A percentile compares a stretch with the other conserved stretches of the same genome.
phyloP scores from a whole-genome alignment of 2,797 vertebrate genomes.

The Parambassis ranga region DNA sequence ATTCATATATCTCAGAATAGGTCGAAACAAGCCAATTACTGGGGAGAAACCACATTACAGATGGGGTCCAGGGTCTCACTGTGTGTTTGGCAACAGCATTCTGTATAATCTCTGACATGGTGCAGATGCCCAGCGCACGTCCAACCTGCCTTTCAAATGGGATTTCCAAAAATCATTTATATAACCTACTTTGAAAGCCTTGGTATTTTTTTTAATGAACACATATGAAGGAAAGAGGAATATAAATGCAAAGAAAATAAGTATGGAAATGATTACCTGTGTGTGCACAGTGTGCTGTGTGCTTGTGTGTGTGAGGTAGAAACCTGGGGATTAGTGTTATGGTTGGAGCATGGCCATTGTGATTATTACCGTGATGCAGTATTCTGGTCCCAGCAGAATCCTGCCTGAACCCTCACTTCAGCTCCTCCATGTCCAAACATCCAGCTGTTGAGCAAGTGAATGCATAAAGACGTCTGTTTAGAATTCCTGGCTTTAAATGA shows the following conservation, averaged over 20 bases:
- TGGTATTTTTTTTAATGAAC: conserved; percentile 62
- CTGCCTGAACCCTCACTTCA: conserved; percentile 37
- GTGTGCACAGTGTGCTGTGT: conserved; percentile 33
- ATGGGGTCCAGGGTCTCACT: conserved; percentile 28
- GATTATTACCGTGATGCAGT: conserved; percentile 59
- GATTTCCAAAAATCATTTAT: conserved; percentile 56
- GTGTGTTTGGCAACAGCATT: conserved; percentile 45
- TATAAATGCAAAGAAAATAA: conserved; percentile 52
- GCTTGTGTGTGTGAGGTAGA: conserved; percentile 9
- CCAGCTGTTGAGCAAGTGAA: conserved; percentile 40
- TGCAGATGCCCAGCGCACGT: conserved; percentile 39
- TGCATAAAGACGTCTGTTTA: conserved; percentile 43
- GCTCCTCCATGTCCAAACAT: conserved; percentile 54
- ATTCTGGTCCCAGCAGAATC: conserved; percentile 46
- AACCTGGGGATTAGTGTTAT: conserved; percentile 57
- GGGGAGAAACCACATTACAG: conserved; percentile 41
- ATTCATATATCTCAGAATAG: too few relatives aligned
- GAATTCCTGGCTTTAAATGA: conserved; percentile 41
- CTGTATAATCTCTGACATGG: conserved; percentile 42
- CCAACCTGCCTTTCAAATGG: conserved; percentile 29
- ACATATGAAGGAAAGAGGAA: conserved; percentile 33
- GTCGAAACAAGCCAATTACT: conserved; percentile 48
- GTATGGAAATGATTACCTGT: conserved; percentile 65
- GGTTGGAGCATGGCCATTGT: conserved; percentile 58
- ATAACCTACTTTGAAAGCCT: conserved; percentile 34